Conservation (phyloP, 2,797 vertebrate genomes). For the Acipenser transmontanus region DNA sequence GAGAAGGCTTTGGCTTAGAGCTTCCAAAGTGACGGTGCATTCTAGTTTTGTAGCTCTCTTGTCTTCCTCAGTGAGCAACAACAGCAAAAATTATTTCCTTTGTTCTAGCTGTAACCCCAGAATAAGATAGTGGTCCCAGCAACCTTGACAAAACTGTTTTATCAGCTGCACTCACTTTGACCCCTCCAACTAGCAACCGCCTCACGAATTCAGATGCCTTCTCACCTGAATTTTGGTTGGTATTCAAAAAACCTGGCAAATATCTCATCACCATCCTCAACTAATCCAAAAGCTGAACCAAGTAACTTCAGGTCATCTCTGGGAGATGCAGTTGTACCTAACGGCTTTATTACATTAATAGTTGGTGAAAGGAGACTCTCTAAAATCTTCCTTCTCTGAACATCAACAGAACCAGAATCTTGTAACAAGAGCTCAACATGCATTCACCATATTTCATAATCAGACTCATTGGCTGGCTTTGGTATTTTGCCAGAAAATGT, state of each 20-base stretch:
- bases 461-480: slow-evolving; percentile 20
- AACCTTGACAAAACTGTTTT: slow-evolving; percentile 19
- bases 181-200: slow-evolving; percentile 10
- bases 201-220: slow-evolving; percentile 24
- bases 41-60: slow-evolving; percentile 16
- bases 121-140: slow-evolving; percentile 14
- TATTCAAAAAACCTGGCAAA: slow-evolving; percentile 22
- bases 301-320: slow-evolving; percentile 22
- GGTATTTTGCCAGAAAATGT: slow-evolving; percentile 25
- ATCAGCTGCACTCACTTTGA: slow-evolving; percentile 1
- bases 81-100: slow-evolving; percentile 14
- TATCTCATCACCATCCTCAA: slow-evolving; percentile 26
- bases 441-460: slow-evolving; percentile 26
- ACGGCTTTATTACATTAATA: slow-evolving; percentile 19
- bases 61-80: slow-evolving; percentile 20
- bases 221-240: slow-evolving; percentile 23
- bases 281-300: slow-evolving; percentile 23
- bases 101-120: slow-evolving; percentile 18
- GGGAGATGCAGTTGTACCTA: slow-evolving; percentile 16
- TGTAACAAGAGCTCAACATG: slow-evolving; percentile 26
- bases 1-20: too few species aligned
- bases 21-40: too few species aligned
- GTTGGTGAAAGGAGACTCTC: slow-evolving; percentile 26
- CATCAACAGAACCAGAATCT: slow-evolving; percentile 9
- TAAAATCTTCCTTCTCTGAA: slow-evolving; percentile 18